Evolutionary conservation across 2,888 invertebrate genomes (phyloP).

Genomic region (Cheilosia pagana): DNA sequence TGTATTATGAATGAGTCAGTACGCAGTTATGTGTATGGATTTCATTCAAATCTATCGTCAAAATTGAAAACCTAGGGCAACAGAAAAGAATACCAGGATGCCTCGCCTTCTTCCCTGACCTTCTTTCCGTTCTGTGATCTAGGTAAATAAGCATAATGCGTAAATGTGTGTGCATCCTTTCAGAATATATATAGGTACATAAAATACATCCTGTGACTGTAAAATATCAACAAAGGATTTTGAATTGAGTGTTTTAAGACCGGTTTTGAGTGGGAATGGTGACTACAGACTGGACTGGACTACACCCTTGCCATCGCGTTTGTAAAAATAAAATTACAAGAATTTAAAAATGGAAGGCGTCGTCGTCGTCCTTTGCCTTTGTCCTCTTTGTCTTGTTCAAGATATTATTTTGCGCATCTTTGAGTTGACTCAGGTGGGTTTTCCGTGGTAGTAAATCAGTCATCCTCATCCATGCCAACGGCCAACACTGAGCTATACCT

Average conservation of each 20-base stretch:
- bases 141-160: not conserved
- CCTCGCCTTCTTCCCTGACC: not conserved
- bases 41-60: not conserved
- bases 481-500: slow-evolving; percentile 12
- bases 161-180: not conserved
- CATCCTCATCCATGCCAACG: slow-evolving; percentile 10
- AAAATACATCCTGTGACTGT: not conserved
- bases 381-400: not conserved
- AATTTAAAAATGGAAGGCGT: slow-evolving; percentile 4
- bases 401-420: not conserved
- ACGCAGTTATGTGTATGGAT: not conserved
- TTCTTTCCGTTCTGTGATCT: not conserved
- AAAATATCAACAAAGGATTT: slow-evolving; percentile 13
- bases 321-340: no score
- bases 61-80: slow-evolving; percentile 29
- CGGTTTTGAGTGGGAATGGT: slow-evolving; percentile 23
- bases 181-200: not conserved
- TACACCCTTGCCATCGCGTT: no score
- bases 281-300: not conserved
- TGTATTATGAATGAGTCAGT: not conserved
- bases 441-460: slow-evolving; percentile 8
- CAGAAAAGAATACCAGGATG: not conserved
- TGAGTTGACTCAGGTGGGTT: slow-evolving; percentile 41
- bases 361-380: slow-evolving; percentile 16
- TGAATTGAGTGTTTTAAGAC: slow-evolving; percentile 16